These are phyloP conservation scores for Limosa lapponica DNA, from an alignment of 2,797 vertebrate genomes.

Conservation along the genomic window DNA sequence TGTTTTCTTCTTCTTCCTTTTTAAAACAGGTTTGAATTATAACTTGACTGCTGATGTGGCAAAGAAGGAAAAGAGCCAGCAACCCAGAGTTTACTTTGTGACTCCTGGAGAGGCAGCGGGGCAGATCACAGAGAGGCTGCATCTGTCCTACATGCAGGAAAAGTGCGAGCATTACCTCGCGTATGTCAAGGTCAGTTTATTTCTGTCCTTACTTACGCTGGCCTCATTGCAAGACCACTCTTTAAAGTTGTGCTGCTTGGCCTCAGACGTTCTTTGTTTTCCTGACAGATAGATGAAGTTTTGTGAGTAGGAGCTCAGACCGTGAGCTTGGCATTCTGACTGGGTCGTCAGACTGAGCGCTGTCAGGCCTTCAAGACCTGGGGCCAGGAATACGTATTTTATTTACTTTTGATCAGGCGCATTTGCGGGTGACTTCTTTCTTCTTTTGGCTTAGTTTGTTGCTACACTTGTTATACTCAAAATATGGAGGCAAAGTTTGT, in stretches of 20 bases:
- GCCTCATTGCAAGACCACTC: neutral
- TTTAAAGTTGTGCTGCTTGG: neutral
- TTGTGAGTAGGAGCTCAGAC: neutral
- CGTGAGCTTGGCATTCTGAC: too few relatives aligned
- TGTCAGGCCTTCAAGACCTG: neutral
- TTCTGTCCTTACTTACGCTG: neutral
- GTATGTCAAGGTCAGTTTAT: slow-evolving; percentile 89
- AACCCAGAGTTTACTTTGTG: slow-evolving; percentile 88
- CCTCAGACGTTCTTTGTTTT: neutral
- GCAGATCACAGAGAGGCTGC: slow-evolving; percentile 84
- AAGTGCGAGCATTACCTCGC: slow-evolving; percentile 86
- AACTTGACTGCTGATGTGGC: slow-evolving; percentile 91
- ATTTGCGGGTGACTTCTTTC: neutral
- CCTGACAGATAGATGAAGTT: neutral
- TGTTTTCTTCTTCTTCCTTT: slow-evolving; percentile 34
- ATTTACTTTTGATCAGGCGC: neutral
- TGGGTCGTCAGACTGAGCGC: neutral
- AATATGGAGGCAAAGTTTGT: neutral
- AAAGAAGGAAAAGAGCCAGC: slow-evolving; percentile 88
- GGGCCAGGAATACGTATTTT: neutral
- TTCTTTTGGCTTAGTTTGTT: neutral
- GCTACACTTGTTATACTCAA: neutral
- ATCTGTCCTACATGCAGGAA: slow-evolving; percentile 83
- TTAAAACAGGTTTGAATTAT: slow-evolving; percentile 87
- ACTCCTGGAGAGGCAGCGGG: slow-evolving; percentile 86